Evolutionary conservation across 2,113 vertebrate genomes (phyloP).

Genomic region (Todiramphus chloris): DNA sequence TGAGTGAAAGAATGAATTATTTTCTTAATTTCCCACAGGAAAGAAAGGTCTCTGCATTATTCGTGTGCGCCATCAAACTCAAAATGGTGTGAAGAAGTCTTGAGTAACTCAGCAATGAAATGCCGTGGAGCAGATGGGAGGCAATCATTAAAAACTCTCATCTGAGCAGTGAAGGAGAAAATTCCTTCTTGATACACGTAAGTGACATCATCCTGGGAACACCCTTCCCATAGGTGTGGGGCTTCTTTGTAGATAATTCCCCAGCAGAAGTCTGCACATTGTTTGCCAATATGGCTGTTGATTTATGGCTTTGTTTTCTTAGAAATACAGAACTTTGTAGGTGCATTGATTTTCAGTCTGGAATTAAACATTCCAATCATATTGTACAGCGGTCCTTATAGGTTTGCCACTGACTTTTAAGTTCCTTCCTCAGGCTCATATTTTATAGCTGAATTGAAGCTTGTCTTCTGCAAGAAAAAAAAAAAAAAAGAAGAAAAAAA

Average conservation of each 20-base stretch:
- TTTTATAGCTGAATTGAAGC: not conserved
- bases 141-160: not conserved
- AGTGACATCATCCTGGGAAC: not conserved
- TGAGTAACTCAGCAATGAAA: not conserved
- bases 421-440: not conserved
- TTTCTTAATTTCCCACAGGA: slow-evolving; percentile 53
- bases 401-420: not conserved
- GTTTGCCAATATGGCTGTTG: not conserved
- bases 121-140: not conserved
- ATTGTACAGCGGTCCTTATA: not conserved
- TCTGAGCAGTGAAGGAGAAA: not conserved
- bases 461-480: not conserved
- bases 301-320: not conserved
- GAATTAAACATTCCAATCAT: not conserved
- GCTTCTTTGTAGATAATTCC: not conserved
- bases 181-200: not conserved
- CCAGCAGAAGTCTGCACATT: not conserved
- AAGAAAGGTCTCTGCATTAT: slow-evolving; percentile 22
- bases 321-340: not conserved
- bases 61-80: not conserved
- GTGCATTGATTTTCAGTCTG: not conserved
- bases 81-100: slow-evolving; percentile 10
- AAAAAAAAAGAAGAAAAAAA: not conserved
- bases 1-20: slow-evolving; percentile 40
- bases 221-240: not conserved